These are phyloP conservation scores for Donacobius atricapilla DNA, from an alignment of 2,113 vertebrate genomes.

Conservation along the genomic window DNA sequence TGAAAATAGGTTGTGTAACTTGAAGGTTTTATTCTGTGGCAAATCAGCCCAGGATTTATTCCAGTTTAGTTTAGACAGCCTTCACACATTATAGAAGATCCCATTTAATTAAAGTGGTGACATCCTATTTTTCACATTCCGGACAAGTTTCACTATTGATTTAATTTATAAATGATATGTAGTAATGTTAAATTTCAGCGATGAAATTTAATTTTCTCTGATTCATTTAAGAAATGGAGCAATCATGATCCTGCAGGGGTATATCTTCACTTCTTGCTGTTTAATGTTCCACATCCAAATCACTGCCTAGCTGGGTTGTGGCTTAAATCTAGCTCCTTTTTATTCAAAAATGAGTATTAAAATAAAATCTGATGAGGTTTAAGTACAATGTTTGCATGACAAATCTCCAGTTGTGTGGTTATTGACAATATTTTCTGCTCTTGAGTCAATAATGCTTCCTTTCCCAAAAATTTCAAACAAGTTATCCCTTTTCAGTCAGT, in stretches of 20 bases:
- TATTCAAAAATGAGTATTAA: background rate
- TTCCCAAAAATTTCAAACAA: background rate
- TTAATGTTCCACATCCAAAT: background rate
- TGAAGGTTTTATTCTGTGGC: background rate
- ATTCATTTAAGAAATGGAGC: background rate
- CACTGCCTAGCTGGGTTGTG: background rate
- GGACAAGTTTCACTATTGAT: background rate
- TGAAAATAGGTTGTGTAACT: background rate
- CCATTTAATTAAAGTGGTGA: background rate
- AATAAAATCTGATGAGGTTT: background rate
- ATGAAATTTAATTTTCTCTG: background rate
- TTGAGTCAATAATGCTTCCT: background rate
- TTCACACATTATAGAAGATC: background rate
- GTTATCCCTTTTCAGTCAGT: background rate
- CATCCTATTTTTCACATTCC: background rate
- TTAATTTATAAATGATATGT: background rate
- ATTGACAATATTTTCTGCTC: background rate
- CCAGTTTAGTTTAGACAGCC: background rate
- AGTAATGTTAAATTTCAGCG: background rate
- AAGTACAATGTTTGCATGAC: background rate
- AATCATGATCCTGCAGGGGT: background rate
- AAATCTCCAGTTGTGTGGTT: background rate
- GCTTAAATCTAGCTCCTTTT: background rate
- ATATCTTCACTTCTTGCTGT: background rate
- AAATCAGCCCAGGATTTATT: background rate